These are phyloP conservation scores for Rana temporaria DNA, from an alignment of 2,113 vertebrate genomes.

Conservation along the genomic window DNA sequence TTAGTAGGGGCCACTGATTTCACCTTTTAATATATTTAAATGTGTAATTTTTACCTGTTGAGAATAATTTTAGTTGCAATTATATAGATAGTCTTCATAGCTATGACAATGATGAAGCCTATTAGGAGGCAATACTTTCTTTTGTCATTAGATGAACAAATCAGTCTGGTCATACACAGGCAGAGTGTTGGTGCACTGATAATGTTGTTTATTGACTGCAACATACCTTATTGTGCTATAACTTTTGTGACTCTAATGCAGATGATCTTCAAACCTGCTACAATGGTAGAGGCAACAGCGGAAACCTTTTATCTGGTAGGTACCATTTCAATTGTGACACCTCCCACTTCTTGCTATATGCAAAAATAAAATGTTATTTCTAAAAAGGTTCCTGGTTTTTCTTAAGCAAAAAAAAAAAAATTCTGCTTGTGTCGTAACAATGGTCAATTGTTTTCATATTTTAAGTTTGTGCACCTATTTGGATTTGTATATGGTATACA, in stretches of 20 bases:
- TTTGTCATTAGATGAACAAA: constrained; percentile 34
- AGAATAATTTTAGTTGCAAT: not conserved
- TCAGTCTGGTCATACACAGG: constrained; percentile 24
- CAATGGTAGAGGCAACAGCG: constrained; percentile 57
- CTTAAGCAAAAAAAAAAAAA: too few relatives aligned
- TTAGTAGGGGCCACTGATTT: not conserved
- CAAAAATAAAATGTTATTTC: not conserved
- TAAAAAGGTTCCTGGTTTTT: not conserved
- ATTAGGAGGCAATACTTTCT: constrained; percentile 45
- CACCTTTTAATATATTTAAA: not conserved
- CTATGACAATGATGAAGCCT: constrained; percentile 53
- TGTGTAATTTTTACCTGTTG: not conserved
- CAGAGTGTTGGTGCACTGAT: constrained; percentile 42
- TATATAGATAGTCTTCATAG: constrained; percentile 51
- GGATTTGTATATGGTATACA: too few relatives aligned
- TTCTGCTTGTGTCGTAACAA: too few relatives aligned
- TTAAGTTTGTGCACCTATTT: too few relatives aligned
- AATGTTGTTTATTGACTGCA: constrained; percentile 41
- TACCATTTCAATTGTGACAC: constrained; percentile 46
- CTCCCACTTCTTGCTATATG: not conserved
- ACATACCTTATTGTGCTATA: constrained; percentile 52
- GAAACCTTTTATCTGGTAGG: constrained; percentile 57
- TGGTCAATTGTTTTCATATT: too few relatives aligned
- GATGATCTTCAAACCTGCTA: constrained; percentile 58
- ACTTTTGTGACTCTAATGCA: constrained; percentile 58